These are phyloP conservation scores for Hermodice carunculata DNA, from an alignment of 2,888 invertebrate species.

Conservation along the genomic window DNA sequence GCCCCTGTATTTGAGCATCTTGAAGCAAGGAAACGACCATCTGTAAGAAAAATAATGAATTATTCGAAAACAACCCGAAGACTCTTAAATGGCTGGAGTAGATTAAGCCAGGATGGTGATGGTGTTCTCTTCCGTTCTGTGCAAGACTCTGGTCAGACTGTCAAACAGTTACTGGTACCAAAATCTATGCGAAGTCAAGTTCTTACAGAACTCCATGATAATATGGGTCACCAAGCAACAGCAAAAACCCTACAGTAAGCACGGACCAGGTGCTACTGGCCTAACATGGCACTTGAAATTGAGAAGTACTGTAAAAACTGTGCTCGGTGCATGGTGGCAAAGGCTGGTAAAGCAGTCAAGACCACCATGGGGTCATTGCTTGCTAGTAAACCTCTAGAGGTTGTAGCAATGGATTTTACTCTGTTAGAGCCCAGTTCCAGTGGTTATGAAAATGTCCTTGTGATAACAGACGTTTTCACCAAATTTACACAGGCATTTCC, in stretches of 20 bases:
- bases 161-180: no score
- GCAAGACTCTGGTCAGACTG: no score
- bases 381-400: slow-evolving; percentile 23
- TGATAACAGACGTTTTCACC: slow-evolving; percentile 36
- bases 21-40: no score
- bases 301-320: neutral
- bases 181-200: no score
- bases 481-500: slow-evolving; percentile 29
- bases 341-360: neutral
- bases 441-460: slow-evolving; percentile 26
- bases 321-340: neutral
- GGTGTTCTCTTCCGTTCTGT: no score
- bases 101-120: no score
- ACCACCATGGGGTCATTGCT: slow-evolving; percentile 11
- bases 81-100: no score
- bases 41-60: no score
- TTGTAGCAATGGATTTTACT: slow-evolving; percentile 31
- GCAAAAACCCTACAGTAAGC: neutral
- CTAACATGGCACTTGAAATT: neutral
- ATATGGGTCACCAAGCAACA: neutral
- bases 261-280: neutral
- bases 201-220: neutral
- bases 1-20: no score
- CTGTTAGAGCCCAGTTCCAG: slow-evolving; percentile 21
- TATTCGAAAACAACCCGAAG: no score